Base-by-base conservation (phyloP, 2,113 vertebrate genomes). In the Argyrosomus japonicus region DNA sequence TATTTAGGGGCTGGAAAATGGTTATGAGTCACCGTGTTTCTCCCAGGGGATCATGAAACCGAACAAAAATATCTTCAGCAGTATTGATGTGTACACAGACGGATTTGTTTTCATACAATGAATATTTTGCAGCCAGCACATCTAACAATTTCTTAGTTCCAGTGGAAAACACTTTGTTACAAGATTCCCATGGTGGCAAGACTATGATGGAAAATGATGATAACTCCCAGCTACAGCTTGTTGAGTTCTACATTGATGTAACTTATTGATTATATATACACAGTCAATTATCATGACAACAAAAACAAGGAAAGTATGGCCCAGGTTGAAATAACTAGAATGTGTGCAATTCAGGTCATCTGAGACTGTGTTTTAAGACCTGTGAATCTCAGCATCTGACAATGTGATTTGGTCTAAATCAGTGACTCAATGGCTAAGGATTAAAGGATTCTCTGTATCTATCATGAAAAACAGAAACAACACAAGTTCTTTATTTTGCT, bases 11-110 rank as follows among this genome's bases (percentile, higher is more conserved):
- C 48, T 43, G 68, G 51, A 23, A 74, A 69, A 74, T 79, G 73
- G 67, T 72, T 86, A 14, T 89, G 88, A 88, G 79, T 89, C 87
- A 90, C 27, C 1, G 47, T 57, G 53, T 68, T 21, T 65, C 45
- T 86, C 81, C 62, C 77, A 19, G 56, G 83, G 80, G 87, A 90
- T 80, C 65, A 64, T 79, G 57, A 80, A 85, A 80, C 63, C n/a
- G 14, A 60, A 45, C 40, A 1, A 77, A 89, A 89, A 91, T 88
- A 88, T 89, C 79, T 84, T 60, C 58, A 21, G 77, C 58, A 21
- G 65, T 64, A 80, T 77, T 79, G 77, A 68, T 83, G 84, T 88
- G 79, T 84, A 23, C 81, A 77, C 69, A 78, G 75, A 83, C 82
- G 86, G 77, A 81, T 84, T 91, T 82, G 83, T 88, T 80, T 85